A percentile compares a stretch with the other conserved stretches of the same genome.
Conservation (phyloP, 1,140 invertebrate species). For the Cepaea nemoralis region DNA sequence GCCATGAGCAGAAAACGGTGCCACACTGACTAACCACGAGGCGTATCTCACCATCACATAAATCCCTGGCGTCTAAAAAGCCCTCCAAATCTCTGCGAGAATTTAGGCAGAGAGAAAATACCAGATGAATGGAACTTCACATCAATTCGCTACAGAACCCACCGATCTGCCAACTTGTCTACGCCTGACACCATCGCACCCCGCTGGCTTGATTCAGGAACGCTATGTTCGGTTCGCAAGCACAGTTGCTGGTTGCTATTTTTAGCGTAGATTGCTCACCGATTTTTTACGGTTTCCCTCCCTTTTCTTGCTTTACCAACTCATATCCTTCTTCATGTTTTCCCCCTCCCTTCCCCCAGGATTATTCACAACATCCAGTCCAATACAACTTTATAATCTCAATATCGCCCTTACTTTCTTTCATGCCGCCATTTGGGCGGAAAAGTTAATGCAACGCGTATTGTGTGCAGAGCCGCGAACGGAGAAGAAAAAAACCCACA, state of each 20-base stretch:
- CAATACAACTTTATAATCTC: neutral
- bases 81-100: neutral
- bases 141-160: neutral
- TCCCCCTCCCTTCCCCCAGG: neutral
- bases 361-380: neutral
- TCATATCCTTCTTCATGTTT: neutral
- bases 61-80: no score
- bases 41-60: no score
- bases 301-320: neutral
- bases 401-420: neutral
- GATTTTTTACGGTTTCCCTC: neutral
- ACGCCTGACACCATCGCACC: neutral
- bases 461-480: no score
- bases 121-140: neutral
- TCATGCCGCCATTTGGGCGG: neutral
- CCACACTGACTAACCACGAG: no score
- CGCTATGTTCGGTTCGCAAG: neutral
- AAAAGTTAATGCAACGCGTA: neutral
- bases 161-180: conserved; percentile 2
- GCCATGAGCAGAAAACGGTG: no score
- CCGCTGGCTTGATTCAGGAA: conserved; percentile 13
- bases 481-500: no score
- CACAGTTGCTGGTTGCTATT: neutral
- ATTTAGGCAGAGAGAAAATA: neutral
- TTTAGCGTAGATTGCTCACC: neutral